These are phyloP conservation scores for Trissolcus basalis DNA, from an alignment of 1,140 invertebrate genomes.

Conservation along the genomic window DNA sequence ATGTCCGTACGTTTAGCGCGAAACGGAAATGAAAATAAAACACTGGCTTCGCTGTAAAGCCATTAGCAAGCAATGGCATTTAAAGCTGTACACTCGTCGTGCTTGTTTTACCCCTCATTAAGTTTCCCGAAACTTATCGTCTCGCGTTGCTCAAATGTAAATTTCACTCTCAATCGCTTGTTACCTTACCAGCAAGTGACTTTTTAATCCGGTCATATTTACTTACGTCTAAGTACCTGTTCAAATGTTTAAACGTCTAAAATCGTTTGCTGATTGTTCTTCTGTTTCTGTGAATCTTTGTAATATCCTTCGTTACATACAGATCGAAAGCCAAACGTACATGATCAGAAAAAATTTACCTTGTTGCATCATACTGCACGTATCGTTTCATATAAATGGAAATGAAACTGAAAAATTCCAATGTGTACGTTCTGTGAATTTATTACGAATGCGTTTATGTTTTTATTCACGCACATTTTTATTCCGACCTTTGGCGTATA, in stretches of 20 bases:
- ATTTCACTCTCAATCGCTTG: slow-evolving; percentile 34
- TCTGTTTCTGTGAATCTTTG: slow-evolving; percentile 5
- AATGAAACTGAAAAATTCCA: slow-evolving; percentile 46
- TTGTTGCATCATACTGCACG: slow-evolving; percentile 36
- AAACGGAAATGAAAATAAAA: slow-evolving; percentile 53
- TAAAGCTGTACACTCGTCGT: slow-evolving; percentile 40
- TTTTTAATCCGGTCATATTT: too few species aligned
- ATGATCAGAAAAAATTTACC: slow-evolving; percentile 37
- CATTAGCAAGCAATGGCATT: slow-evolving; percentile 49
- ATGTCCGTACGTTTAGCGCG: slow-evolving; percentile 8
- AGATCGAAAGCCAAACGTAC: slow-evolving; percentile 19
- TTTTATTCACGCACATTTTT: slow-evolving; percentile 32
- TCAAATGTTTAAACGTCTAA: too few species aligned
- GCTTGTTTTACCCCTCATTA: slow-evolving; percentile 57
- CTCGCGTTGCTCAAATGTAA: slow-evolving; percentile 39
- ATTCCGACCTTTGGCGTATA: neutral
- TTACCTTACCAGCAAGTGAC: neutral
- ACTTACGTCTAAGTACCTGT: too few species aligned
- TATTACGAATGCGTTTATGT: slow-evolving; percentile 34
- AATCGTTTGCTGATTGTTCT: too few species aligned
- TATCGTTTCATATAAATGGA: slow-evolving; percentile 54
- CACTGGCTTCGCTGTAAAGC: slow-evolving; percentile 29
- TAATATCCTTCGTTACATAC: slow-evolving; percentile 17
- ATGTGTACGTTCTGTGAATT: slow-evolving; percentile 4
- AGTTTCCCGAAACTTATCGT: slow-evolving; percentile 47